Conservation (phyloP, 2,797 vertebrate genomes). For the Lagorchestes hirsutus region DNA sequence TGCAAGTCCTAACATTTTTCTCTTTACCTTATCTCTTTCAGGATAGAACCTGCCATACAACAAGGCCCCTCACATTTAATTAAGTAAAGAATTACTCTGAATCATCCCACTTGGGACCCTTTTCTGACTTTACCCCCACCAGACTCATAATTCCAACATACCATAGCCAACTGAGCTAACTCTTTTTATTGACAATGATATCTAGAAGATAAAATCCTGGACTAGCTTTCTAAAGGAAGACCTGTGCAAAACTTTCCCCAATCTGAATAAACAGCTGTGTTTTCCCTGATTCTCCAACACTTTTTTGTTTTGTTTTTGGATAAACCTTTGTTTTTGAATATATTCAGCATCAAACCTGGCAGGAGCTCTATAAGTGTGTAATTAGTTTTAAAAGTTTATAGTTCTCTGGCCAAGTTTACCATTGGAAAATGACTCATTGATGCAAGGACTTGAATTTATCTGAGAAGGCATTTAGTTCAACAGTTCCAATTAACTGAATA, state of each 20-base stretch:
- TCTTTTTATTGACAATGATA: not conserved
- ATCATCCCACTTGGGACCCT: not conserved
- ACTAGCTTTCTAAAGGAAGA: not conserved
- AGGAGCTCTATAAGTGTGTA: not conserved
- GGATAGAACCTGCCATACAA: not conserved
- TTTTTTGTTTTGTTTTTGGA: not conserved
- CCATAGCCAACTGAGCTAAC: not conserved
- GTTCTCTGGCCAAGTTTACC: conserved; percentile 56
- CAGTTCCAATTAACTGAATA: conserved; percentile 67
- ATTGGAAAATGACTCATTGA: conserved; percentile 43
- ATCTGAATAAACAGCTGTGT: conserved; percentile 38
- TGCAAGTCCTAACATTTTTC: not conserved
- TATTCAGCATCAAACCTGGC: conserved; percentile 27
- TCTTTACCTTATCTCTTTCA: not conserved
- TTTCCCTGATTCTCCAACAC: conserved; percentile 6
- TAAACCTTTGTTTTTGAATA: conserved; percentile 40
- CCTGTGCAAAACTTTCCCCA: conserved; percentile 10
- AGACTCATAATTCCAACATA: not conserved
- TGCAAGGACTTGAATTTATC: conserved; percentile 61
- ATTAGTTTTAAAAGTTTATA: conserved; percentile 24
- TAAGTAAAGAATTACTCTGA: not conserved
- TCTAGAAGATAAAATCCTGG: not conserved
- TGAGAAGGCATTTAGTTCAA: conserved; percentile 63
- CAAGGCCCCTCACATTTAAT: not conserved
- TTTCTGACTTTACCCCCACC: not conserved